Percentiles rank a stretch among this genome's conserved stretches.
Evolutionary conservation across 2,888 invertebrate genomes (phyloP).

Genomic region (Bombylius major): DNA sequence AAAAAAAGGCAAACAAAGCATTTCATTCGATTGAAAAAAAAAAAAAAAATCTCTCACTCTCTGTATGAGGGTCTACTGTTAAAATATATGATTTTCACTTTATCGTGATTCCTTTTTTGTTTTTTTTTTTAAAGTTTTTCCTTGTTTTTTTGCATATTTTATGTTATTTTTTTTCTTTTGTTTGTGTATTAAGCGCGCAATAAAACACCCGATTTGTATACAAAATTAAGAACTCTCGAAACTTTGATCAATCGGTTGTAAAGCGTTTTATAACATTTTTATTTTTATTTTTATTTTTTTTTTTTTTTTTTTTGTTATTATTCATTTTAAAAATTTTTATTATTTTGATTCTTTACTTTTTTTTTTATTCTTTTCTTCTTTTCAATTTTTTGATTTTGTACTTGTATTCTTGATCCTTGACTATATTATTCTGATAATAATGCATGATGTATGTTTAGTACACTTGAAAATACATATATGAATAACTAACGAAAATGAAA

Average conservation of each 20-base stretch:
- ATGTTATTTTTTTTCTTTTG: not conserved
- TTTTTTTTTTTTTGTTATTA: no score
- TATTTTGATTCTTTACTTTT: no score
- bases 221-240: constrained; percentile 12
- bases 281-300: no score
- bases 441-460: no score
- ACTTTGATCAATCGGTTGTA: constrained; percentile 7
- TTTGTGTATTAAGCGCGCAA: constrained; percentile 5
- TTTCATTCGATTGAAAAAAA: constrained; percentile 8
- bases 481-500: no score
- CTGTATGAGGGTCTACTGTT: not conserved
- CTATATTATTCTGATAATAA: no score
- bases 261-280: not conserved
- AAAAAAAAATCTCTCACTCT: not conserved
- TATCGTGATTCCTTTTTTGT: not conserved
- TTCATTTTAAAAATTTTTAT: no score
- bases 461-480: no score
- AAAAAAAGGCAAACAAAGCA: constrained; percentile 13
- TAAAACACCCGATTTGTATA: constrained; percentile 14
- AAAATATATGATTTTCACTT: not conserved
- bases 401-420: no score
- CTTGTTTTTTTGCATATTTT: not conserved
- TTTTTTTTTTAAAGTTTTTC: not conserved
- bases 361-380: no score
- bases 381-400: no score